These are phyloP conservation scores for Phallusia fumigata DNA, from an alignment of 23 tunicate genomes.

Conservation along the genomic window DNA sequence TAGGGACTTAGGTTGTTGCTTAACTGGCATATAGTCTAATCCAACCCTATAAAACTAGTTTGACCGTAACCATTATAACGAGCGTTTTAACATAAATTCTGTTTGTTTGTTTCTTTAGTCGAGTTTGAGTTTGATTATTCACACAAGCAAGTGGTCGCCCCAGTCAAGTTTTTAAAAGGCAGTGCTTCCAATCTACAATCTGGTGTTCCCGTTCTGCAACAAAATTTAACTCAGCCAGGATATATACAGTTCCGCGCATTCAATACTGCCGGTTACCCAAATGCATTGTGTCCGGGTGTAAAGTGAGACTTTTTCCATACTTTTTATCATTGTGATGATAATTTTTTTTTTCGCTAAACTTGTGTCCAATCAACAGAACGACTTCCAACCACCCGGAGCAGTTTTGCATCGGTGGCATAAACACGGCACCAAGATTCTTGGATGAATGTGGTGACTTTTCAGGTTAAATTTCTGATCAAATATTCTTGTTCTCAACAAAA, in stretches of 20 bases:
- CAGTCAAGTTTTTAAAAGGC: slow-evolving; percentile 25
- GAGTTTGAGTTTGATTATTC: not conserved
- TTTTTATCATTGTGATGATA: not conserved
- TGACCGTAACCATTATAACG: too few relatives aligned
- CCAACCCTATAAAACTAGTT: too few relatives aligned
- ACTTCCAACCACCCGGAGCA: slow-evolving; percentile 21
- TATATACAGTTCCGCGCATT: slow-evolving; percentile 47
- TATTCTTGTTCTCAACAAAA: too few relatives aligned
- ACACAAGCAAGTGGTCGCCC: slow-evolving; percentile 24
- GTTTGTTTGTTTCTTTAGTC: not conserved
- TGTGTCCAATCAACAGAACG: not conserved
- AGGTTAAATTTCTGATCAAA: slow-evolving; percentile 23
- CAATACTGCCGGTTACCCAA: slow-evolving; percentile 31
- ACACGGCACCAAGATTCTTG: not conserved
- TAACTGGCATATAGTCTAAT: too few relatives aligned
- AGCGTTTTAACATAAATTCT: too few relatives aligned
- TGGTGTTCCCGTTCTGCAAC: slow-evolving; percentile 24
- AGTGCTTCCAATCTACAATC: slow-evolving; percentile 3
- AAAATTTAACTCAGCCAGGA: slow-evolving; percentile 17
- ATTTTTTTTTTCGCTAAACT: not conserved
- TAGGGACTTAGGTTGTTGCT: not conserved
- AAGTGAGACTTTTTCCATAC: not conserved
- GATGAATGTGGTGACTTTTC: slow-evolving; percentile 39
- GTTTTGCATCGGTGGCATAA: slow-evolving; percentile 36
- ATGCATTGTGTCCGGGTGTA: slow-evolving; percentile 48